Evolutionary conservation across 2,797 vertebrate species (phyloP), one percentile per base, ranked within the genome.

Genomic region (Sibirionetta formosa): DNA sequence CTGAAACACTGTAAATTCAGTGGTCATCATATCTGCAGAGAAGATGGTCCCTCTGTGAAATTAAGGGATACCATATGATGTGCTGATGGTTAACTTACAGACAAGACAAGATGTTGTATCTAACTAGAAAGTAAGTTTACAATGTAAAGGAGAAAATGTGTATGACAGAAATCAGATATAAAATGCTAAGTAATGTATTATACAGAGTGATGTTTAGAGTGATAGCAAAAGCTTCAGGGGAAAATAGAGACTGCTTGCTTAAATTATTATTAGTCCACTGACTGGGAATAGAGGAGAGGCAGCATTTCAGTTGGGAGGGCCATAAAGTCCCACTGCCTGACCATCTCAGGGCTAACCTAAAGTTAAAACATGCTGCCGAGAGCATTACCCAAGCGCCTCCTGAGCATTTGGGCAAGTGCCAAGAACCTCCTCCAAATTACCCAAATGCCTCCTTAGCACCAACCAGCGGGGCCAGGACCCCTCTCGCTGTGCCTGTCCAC

Each of bases 131-230:
- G 4, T 16, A 57, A 38, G 1, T 27, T 65, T 76, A n/a, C 27
- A 20, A 10, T 4, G 4, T 20, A 35, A 3, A 8, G 11, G 33
- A 64, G 16, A 66, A 85, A 75, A 75, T 23, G 7, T 7, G 7
- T 38, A 15, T 7, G 26, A 73, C 66, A 29, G 5, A 64, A 83
- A 16, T 9, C 17, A 4, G 3, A 23, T 2, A 0, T 1, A 64
- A 83, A 7, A 11, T 63, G 23, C 13, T 68, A 57, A 68, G 23
- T 5, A 58, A 82, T 20, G 9, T 40, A 1, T 35, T 46, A 12
- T 4, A 7, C 33, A 60, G 75, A 79, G 2, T 14, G 14, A 42
- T 63, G 3, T 11, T 73, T 11, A 70, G 1, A 60, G 16, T 27
- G 3, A 35, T 23, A 50, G 57, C 19, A 46, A 88, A 51, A 0